A percentile compares a stretch with the other conserved stretches of the same genome.
Conservation (phyloP, 1,140 invertebrate genomes). For the Lamellibrachia luymesi region DNA sequence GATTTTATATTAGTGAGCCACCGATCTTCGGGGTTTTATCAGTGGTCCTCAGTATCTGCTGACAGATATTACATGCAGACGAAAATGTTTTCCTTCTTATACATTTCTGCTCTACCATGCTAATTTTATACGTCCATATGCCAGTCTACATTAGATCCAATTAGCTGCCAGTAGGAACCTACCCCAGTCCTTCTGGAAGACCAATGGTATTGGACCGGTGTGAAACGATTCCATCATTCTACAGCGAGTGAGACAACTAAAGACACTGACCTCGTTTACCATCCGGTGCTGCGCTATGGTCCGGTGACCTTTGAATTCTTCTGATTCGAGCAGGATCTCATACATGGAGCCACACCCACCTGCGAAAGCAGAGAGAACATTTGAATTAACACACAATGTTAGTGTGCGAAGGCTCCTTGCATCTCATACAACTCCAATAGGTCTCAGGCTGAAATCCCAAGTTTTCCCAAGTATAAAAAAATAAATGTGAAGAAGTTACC, state of each 20-base stretch:
- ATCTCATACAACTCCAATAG: not conserved
- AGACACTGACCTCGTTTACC: conserved; percentile 65
- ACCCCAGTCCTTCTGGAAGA: too few species aligned
- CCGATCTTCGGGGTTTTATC: too few species aligned
- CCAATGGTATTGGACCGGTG: not conserved
- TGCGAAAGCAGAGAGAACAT: conserved; percentile 37
- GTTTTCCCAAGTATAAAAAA: not conserved
- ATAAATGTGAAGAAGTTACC: not conserved
- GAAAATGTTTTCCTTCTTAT: too few species aligned
- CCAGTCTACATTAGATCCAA: too few species aligned
- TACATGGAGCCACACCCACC: conserved; percentile 88
- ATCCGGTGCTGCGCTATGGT: conserved; percentile 79
- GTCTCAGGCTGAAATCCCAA: not conserved
- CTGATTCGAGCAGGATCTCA: conserved; percentile 74
- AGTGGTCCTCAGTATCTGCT: too few species aligned
- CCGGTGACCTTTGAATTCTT: conserved; percentile 74
- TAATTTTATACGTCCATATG: too few species aligned
- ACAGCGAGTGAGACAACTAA: not conserved
- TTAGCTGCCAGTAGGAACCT: too few species aligned
- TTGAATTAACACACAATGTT: not conserved
- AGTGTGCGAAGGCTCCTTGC: not conserved
- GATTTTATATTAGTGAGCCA: too few species aligned
- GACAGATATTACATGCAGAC: too few species aligned
- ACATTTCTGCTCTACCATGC: too few species aligned
- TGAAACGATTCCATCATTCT: not conserved